Conservation (phyloP, 2,888 invertebrate species). For the Drosophila infuscata region DNA sequence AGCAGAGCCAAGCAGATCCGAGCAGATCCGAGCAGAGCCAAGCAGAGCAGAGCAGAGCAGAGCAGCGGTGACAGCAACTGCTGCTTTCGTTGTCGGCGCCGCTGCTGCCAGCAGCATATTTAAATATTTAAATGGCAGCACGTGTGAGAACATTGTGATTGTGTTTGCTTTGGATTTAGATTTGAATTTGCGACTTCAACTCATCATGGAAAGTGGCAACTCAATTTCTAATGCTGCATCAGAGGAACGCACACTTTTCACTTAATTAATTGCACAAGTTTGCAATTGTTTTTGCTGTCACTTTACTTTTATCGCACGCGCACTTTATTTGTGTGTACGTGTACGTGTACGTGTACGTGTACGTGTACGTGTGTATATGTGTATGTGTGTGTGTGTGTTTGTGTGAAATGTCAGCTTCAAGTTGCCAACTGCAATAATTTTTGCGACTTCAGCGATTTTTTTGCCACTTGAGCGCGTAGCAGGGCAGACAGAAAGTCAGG, state of each 20-base stretch:
- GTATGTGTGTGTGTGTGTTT: conserved; percentile 25
- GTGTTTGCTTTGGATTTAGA: conserved; percentile 29
- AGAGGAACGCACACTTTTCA: conserved; percentile 68
- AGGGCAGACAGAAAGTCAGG: conserved; percentile 27
- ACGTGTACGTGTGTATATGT: conserved; percentile 17
- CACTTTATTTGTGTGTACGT: conserved; percentile 43
- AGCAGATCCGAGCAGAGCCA: too few species aligned
- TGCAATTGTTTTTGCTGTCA: conserved; percentile 78
- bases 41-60: conserved; percentile 14
- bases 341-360: conserved; percentile 6
- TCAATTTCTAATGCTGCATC: conserved; percentile 55
- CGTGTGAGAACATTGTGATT: conserved; percentile 73
- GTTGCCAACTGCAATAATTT: conserved; percentile 79
- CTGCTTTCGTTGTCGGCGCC: conserved; percentile 60
- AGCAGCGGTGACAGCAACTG: conserved; percentile 35
- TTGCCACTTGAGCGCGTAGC: conserved; percentile 77
- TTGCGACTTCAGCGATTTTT: conserved; percentile 79
- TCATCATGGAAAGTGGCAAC: conserved; percentile 47
- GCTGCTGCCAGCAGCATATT: conserved; percentile 71
- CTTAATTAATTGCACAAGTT: conserved; percentile 78
- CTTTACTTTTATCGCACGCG: conserved; percentile 74
- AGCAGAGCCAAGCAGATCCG: conserved; percentile 15
- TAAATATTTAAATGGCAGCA: conserved; percentile 76
- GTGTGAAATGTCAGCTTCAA: conserved; percentile 72
- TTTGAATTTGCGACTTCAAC: conserved; percentile 39